phyloP scores from a whole-genome alignment of 2,888 invertebrate genomes.

The Brachyptera putata region DNA sequence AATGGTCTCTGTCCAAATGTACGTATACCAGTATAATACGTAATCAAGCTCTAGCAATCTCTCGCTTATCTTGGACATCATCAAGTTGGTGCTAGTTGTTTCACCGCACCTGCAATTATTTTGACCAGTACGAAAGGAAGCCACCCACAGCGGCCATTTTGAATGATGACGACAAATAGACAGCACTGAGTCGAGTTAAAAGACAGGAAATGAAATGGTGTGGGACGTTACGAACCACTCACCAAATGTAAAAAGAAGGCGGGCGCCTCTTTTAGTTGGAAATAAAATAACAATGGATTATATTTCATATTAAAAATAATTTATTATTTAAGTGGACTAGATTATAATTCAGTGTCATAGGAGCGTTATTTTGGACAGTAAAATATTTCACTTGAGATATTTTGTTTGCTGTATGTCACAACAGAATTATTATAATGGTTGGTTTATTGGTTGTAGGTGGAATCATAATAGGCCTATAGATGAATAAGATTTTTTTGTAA shows the following conservation, averaged over 20 bases:
- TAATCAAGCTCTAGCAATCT: not conserved
- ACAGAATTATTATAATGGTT: no score
- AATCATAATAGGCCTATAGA: no score
- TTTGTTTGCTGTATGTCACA: no score
- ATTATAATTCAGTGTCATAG: constrained; percentile 4
- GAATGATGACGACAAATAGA: not conserved
- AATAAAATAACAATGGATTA: constrained; percentile 11
- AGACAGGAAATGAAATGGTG: not conserved
- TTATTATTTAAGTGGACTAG: constrained; percentile 16
- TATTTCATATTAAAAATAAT: constrained; percentile 13
- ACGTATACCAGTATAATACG: not conserved
- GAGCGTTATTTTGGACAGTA: not conserved
- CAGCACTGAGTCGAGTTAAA: not conserved
- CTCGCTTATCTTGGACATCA: not conserved
- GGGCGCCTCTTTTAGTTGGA: not conserved
- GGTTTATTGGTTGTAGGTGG: no score
- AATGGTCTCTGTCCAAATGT: not conserved
- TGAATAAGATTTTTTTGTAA: no score
- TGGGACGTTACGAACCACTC: not conserved
- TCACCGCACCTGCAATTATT: no score
- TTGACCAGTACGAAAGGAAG: not conserved
- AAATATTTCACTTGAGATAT: no score
- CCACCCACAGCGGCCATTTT: constrained; percentile 13
- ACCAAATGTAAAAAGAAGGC: constrained; percentile 1
- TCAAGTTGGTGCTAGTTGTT: not conserved